phyloP scores from a whole-genome alignment of 2,888 invertebrate species.

The Athalia cordata region DNA sequence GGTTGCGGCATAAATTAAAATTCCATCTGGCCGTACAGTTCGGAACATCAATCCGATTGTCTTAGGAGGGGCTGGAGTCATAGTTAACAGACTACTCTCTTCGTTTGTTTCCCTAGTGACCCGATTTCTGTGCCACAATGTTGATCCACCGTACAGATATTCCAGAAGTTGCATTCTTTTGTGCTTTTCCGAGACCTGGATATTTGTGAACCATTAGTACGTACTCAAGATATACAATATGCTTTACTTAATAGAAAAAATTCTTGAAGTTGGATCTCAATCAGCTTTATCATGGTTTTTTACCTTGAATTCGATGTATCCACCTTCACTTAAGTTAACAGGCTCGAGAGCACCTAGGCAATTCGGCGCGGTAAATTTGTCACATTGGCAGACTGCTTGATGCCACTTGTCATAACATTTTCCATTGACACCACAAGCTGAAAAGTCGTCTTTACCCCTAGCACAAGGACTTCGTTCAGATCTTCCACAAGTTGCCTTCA shows the following conservation, averaged over 20 bases:
- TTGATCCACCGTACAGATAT: slow-evolving; percentile 84
- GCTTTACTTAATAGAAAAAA: background rate
- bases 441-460: slow-evolving; percentile 68
- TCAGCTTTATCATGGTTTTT: slow-evolving; percentile 43
- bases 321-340: slow-evolving; percentile 85
- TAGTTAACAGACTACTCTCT: slow-evolving; percentile 55
- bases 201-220: slow-evolving; percentile 8
- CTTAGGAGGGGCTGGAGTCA: slow-evolving; percentile 78
- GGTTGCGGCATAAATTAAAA: slow-evolving; percentile 90
- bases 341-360: slow-evolving; percentile 88
- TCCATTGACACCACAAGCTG: slow-evolving; percentile 79
- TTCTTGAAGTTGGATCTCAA: background rate
- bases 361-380: slow-evolving; percentile 84
- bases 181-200: slow-evolving; percentile 86
- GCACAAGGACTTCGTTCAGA: slow-evolving; percentile 80
- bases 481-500: slow-evolving; percentile 86
- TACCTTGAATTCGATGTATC: slow-evolving; percentile 83
- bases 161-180: slow-evolving; percentile 91
- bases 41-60: slow-evolving; percentile 87
- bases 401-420: slow-evolving; percentile 92
- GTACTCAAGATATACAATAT: too few species aligned
- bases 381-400: slow-evolving; percentile 82
- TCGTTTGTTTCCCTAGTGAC: slow-evolving; percentile 58
- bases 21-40: slow-evolving; percentile 85
- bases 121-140: slow-evolving; percentile 78